phyloP scores from a whole-genome alignment of 2,797 vertebrate species.

The Helicolenus hilgendorfi region DNA sequence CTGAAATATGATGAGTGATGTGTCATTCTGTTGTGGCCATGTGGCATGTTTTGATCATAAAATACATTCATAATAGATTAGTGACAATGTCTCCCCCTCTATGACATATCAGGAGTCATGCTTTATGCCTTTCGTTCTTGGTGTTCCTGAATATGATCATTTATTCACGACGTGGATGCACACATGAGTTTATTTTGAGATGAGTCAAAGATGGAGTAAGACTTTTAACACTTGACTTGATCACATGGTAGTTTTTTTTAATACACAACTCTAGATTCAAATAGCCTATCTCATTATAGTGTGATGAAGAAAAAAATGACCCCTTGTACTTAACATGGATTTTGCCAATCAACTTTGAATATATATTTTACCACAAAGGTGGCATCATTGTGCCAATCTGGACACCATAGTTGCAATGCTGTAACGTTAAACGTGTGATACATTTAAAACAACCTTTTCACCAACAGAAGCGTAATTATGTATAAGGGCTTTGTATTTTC shows the following conservation, averaged over 20 bases:
- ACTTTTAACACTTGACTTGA: not conserved
- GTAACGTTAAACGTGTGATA: not conserved
- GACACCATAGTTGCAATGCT: not conserved
- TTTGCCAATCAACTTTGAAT: not conserved
- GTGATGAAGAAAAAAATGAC: not conserved
- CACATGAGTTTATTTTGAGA: not conserved
- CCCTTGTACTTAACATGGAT: too few relatives aligned
- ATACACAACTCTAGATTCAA: not conserved
- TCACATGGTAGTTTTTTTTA: not conserved
- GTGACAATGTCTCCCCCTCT: not conserved
- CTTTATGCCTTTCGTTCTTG: constrained; percentile 1
- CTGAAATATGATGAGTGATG: not conserved
- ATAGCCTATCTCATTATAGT: not conserved
- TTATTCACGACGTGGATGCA: constrained; percentile 29
- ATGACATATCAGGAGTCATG: constrained; percentile 3
- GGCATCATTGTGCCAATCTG: not conserved
- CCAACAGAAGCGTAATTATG: not conserved
- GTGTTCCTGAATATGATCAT: constrained; percentile 27
- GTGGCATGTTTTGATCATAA: constrained; percentile 13
- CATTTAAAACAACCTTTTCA: not conserved
- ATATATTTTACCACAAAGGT: not conserved
- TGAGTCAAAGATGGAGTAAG: not conserved
- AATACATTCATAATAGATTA: constrained; percentile 38
- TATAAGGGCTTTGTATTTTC: not conserved
- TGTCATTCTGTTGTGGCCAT: constrained; percentile 1